These are phyloP conservation scores for Lophura nycthemera DNA, from an alignment of 2,113 vertebrate species.

Conservation along the genomic window DNA sequence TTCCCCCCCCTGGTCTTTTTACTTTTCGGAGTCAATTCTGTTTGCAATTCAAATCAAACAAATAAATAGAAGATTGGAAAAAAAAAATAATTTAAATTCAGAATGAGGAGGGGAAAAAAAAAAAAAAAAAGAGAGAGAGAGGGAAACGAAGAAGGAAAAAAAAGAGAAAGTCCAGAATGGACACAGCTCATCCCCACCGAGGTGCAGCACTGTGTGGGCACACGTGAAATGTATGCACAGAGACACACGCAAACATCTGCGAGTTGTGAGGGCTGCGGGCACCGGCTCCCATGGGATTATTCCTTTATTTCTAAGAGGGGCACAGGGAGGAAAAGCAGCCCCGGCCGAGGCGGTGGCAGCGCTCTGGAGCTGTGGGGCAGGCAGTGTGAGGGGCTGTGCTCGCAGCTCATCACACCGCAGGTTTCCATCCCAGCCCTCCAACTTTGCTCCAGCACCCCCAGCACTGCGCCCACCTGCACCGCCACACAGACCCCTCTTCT, in stretches of 20 bases:
- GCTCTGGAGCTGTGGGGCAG: no score
- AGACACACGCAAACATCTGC: not conserved
- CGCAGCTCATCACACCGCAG: no score
- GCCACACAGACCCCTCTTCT: no score
- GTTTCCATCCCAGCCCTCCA: no score
- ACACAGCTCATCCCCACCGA: not conserved
- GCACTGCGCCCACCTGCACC: no score
- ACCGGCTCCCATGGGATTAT: not conserved
- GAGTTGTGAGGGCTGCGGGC: not conserved
- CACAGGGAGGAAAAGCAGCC: not conserved
- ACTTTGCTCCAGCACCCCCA: no score
- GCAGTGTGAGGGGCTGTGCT: no score
- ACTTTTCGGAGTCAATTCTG: slow-evolving; percentile 74
- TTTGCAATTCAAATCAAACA: slow-evolving; percentile 81
- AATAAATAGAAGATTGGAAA: slow-evolving; percentile 67
- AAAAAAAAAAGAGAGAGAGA: not conserved
- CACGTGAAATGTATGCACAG: not conserved
- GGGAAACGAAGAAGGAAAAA: not conserved
- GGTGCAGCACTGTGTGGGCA: not conserved
- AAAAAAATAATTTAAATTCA: not conserved
- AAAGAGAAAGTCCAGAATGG: slow-evolving; percentile 9
- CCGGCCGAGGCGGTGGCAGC: not conserved
- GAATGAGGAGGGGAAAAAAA: not conserved
- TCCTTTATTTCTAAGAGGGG: not conserved
- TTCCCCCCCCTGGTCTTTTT: slow-evolving; percentile 78